Percentiles rank a stretch among this genome's conserved stretches.
Conservation (phyloP, 2,888 invertebrate genomes). For the Hemicrepidius hirtus region DNA sequence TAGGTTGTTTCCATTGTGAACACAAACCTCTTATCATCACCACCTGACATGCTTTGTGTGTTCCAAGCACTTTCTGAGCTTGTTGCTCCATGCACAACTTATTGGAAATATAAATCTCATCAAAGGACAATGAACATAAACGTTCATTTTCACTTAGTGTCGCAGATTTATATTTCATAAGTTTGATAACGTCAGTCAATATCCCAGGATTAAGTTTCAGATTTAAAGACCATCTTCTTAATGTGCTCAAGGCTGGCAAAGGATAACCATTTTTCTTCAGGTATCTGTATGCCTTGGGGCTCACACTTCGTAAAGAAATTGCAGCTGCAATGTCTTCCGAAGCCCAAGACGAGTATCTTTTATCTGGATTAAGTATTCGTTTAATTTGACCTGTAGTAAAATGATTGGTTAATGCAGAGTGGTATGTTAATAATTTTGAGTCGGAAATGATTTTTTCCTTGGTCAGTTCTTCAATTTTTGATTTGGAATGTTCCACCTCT, state of each 20-base stretch:
- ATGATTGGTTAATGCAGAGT: background rate
- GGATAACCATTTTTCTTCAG: constrained; percentile 9
- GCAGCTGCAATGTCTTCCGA: constrained; percentile 21
- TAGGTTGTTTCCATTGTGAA: too few species aligned
- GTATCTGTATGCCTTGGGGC: constrained; percentile 14
- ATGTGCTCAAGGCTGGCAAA: constrained; percentile 11
- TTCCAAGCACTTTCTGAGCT: background rate
- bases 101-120: constrained; percentile 5
- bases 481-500: constrained; percentile 4
- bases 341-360: background rate
- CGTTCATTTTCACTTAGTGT: constrained; percentile 11
- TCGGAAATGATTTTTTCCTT: background rate
- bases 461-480: constrained; percentile 5
- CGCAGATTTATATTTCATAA: constrained; percentile 15
- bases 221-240: constrained; percentile 3
- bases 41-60: constrained; percentile 1
- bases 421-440: background rate
- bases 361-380: constrained; percentile 2
- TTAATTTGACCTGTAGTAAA: constrained; percentile 29
- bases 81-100: constrained; percentile 6
- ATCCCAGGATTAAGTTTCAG: background rate
- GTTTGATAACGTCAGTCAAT: background rate
- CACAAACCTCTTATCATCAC: too few species aligned
- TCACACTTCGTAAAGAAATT: background rate
- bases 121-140: too few species aligned